Evolutionary conservation across 2,113 vertebrate species (phyloP).

Genomic region (Hyaena hyaena): DNA sequence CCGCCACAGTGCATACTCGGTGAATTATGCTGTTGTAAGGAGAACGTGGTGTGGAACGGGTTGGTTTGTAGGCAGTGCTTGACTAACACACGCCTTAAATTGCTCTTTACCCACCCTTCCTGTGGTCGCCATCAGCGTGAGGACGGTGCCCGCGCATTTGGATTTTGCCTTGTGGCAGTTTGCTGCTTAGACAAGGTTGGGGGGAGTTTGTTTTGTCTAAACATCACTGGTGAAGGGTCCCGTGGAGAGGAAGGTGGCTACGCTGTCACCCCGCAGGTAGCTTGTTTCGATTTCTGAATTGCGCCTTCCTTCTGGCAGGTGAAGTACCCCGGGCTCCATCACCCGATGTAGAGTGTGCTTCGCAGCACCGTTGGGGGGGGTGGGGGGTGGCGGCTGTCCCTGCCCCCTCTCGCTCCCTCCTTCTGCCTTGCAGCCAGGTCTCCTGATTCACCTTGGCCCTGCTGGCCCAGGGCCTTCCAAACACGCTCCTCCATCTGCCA

Average conservation of each 20-base stretch:
- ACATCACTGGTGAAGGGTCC: neutral
- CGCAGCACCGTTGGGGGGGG: neutral
- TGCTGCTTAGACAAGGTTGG: neutral
- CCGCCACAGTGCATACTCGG: neutral
- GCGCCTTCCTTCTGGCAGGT: neutral
- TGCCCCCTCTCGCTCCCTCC: neutral
- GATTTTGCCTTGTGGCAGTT: neutral
- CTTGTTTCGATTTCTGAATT: neutral
- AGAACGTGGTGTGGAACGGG: accelerated
- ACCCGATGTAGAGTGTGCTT: accelerated
- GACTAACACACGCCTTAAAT: neutral
- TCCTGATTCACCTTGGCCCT: neutral
- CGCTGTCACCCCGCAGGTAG: neutral
- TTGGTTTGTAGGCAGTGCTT: neutral
- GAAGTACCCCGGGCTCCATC: neutral
- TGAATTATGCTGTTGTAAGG: neutral
- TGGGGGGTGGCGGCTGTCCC: neutral
- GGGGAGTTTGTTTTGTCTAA: neutral
- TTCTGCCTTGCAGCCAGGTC: neutral
- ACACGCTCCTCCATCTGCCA: neutral
- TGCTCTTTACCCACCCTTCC: no score
- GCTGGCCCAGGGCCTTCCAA: neutral
- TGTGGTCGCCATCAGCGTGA: accelerated
- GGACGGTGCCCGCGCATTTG: accelerated
- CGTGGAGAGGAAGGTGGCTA: neutral